Evolutionary conservation across 2,888 invertebrate species (phyloP).

Genomic region (Scrobipalpa atriplicella): DNA sequence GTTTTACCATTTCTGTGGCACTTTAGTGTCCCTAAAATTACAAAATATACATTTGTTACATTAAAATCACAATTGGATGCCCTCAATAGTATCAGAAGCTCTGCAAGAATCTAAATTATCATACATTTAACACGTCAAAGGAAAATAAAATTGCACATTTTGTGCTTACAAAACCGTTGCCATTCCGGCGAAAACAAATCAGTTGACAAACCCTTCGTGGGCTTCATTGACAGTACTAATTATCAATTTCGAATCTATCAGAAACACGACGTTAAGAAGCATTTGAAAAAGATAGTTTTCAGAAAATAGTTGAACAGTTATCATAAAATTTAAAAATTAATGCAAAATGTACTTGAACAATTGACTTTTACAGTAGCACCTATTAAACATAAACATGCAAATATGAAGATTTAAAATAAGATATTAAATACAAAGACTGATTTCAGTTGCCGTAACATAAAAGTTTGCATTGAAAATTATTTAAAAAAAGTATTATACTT

Average conservation of each 20-base stretch:
- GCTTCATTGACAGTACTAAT: slow-evolving; percentile 64
- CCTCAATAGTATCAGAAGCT: slow-evolving; percentile 13
- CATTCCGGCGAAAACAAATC: slow-evolving; percentile 55
- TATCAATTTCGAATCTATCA: slow-evolving; percentile 81
- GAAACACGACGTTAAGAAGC: slow-evolving; percentile 48
- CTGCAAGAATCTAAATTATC: slow-evolving; percentile 23
- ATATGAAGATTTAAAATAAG: slow-evolving; percentile 21
- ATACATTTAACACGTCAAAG: slow-evolving; percentile 67
- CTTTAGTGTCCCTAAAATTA: slow-evolving; percentile 1
- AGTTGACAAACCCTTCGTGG: slow-evolving; percentile 56
- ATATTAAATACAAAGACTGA: slow-evolving; percentile 9
- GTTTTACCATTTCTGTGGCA: background rate
- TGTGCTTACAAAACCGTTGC: slow-evolving; percentile 64
- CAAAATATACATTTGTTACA: background rate
- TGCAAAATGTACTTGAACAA: slow-evolving; percentile 18
- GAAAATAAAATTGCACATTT: slow-evolving; percentile 63
- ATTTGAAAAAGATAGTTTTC: slow-evolving; percentile 18
- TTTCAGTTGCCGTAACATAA: slow-evolving; percentile 6
- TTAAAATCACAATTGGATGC: background rate
- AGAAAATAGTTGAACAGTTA: background rate
- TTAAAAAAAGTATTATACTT: slow-evolving; percentile 39
- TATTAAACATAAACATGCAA: slow-evolving; percentile 36
- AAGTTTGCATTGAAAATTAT: slow-evolving; percentile 33
- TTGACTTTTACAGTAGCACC: slow-evolving; percentile 33
- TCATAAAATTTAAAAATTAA: slow-evolving; percentile 4